Evolutionary conservation across 2,888 invertebrate genomes (phyloP), one percentile per base, ranked within the genome.

Genomic region (Rhyacophila evoluta): DNA sequence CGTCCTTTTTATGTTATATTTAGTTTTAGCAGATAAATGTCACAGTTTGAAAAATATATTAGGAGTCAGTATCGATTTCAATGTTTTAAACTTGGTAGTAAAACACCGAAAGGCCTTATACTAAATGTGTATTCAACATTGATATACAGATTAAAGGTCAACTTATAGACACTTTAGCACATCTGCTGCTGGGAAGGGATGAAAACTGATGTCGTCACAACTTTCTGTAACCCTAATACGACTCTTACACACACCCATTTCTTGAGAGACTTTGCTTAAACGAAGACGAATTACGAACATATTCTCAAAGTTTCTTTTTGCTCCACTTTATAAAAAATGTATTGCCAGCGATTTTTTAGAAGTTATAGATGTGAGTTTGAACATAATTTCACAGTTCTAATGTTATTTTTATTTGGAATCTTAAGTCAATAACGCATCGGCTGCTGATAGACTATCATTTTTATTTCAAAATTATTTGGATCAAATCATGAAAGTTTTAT

Each of bases 81-180:
- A 19, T 55, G 19, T 19, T 55, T 55, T 55, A 55, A 55, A 33
- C 29, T 4, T 33, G 2, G 29, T 33, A 55, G 19, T 55, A 4
- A 55, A 15, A 25, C 15, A 28, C 74, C 2, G 29, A 29, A 27
- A 37, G 37, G 11, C 28, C 11, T 29, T 8, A 68, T 29, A 11
- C 68, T 74, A 25, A 74, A 12, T 68, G 36, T 38, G 33, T 25
- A 38, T 29, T 29, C 28, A 39, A 36, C 69, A 74, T 74, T 74
- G 68, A 74, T 74, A 74, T 69, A 55, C 74, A 74, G 74, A 69
- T 74, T 74, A 74, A 69, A 68, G 74, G 74, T 74, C 74, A 69
- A 67, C 19, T 36, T 74, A 74, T 74, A 67, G 74, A 37, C 74
- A 74, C 38, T 74, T 74, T 27, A 33, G 74, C 74, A 67, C 74